A percentile compares a stretch with the other conserved stretches of the same genome.
These are phyloP conservation scores for Mastomys coucha DNA, from an alignment of 2,113 vertebrate genomes.

Conservation along the genomic window DNA sequence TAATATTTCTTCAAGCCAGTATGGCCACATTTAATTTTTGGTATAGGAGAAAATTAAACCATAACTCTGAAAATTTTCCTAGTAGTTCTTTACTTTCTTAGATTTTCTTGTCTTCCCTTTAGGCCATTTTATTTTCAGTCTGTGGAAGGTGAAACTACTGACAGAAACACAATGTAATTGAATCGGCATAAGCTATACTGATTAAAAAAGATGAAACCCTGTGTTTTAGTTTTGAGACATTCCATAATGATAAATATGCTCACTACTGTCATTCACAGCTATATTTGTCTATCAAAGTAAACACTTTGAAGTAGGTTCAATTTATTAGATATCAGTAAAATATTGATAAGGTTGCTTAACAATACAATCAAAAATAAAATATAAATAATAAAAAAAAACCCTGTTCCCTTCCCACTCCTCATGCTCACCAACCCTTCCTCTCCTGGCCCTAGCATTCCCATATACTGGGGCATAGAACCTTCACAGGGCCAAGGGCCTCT, in stretches of 20 bases:
- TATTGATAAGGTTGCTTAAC: background rate
- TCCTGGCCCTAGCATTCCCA: too few relatives aligned
- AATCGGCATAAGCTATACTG: background rate
- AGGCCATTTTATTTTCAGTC: background rate
- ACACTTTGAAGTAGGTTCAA: background rate
- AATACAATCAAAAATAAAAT: background rate
- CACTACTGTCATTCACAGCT: background rate
- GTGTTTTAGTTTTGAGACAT: background rate
- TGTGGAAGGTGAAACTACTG: background rate
- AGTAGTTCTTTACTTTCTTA: background rate
- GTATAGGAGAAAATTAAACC: background rate
- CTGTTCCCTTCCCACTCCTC: too few relatives aligned
- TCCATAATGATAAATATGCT: background rate
- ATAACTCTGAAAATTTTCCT: background rate
- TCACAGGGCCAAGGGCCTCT: too few relatives aligned
- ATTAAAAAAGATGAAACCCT: background rate
- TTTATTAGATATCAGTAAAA: conserved; percentile 28
- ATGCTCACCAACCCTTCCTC: too few relatives aligned
- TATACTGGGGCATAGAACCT: too few relatives aligned
- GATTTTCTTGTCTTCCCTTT: background rate
- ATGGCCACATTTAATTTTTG: background rate
- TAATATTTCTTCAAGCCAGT: background rate
- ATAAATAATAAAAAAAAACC: too few relatives aligned
- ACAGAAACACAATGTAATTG: background rate
- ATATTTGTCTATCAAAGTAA: background rate